A percentile compares a stretch with the other conserved stretches of the same genome.
Evolutionary conservation across 2,113 vertebrate genomes (phyloP).

Genomic region (Ciconia stormi): DNA sequence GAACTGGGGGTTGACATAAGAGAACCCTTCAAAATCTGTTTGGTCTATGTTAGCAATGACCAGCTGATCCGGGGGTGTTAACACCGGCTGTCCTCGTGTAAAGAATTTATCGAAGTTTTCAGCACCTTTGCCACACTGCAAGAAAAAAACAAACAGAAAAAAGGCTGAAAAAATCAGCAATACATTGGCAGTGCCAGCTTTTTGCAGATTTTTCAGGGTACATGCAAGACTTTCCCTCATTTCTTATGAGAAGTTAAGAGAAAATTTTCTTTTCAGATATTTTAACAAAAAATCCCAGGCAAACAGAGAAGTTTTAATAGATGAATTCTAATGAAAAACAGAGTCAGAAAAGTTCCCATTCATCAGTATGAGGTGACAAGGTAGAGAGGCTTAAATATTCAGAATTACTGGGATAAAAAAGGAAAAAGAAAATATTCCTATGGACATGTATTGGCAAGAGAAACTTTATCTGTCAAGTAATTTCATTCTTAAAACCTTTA

Average conservation of each 20-base stretch:
- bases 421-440: background rate
- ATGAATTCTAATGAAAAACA: background rate
- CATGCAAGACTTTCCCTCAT: background rate
- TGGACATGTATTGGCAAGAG: background rate
- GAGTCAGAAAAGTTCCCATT: background rate
- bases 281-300: background rate
- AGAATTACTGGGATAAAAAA: background rate
- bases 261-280: background rate
- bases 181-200: background rate
- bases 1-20: constrained; percentile 93
- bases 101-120: constrained; percentile 99
- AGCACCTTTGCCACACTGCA: constrained; percentile 93
- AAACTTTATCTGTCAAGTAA: background rate
- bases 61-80: constrained; percentile 95
- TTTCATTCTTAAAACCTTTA: background rate
- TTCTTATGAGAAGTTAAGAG: background rate
- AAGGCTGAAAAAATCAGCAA: background rate
- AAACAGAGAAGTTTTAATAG: background rate
- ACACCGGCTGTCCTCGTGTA: constrained; percentile 91
- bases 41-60: constrained; percentile 99
- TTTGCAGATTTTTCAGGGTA: background rate
- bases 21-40: constrained; percentile 96
- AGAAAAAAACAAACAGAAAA: background rate
- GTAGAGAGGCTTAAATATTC: background rate
- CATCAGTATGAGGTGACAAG: background rate